Conservation (phyloP, 2,113 vertebrate genomes). For the Calyptommatus sinebrachiatus region DNA sequence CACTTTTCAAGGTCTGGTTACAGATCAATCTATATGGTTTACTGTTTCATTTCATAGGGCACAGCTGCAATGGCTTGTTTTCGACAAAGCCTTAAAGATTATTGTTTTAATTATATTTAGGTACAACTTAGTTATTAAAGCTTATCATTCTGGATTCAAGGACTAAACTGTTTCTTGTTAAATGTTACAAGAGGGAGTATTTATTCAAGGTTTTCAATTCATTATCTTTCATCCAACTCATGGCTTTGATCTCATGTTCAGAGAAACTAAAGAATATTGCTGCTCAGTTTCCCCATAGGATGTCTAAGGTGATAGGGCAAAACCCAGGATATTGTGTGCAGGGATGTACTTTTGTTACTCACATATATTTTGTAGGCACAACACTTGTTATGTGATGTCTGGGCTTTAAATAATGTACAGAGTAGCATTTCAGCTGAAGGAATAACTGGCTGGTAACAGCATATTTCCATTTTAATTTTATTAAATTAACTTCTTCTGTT, state of each 20-base stretch:
- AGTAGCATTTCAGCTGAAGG: no score
- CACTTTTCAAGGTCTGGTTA: background rate
- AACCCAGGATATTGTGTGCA: background rate
- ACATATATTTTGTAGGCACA: background rate
- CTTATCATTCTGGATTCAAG: conserved; percentile 60
- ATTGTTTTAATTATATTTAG: background rate
- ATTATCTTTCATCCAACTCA: conserved; percentile 51
- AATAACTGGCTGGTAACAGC: background rate
- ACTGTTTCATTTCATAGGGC: background rate
- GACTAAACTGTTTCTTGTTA: conserved; percentile 36
- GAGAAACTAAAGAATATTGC: conserved; percentile 25
- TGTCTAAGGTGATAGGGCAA: background rate
- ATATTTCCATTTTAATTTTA: background rate
- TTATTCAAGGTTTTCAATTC: conserved; percentile 56
- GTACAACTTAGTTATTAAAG: conserved; percentile 24
- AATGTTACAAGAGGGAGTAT: conserved; percentile 59
- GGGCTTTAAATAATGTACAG: background rate
- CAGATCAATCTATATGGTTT: background rate
- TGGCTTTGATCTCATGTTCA: conserved; percentile 65
- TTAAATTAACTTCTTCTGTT: background rate
- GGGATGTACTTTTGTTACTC: background rate
- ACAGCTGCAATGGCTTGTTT: conserved; percentile 4
- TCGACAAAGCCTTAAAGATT: background rate
- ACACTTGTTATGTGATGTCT: background rate
- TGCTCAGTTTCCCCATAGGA: background rate